Base-by-base conservation (phyloP, 2,113 vertebrate genomes). In the Dicerorhinus sumatrensis region DNA sequence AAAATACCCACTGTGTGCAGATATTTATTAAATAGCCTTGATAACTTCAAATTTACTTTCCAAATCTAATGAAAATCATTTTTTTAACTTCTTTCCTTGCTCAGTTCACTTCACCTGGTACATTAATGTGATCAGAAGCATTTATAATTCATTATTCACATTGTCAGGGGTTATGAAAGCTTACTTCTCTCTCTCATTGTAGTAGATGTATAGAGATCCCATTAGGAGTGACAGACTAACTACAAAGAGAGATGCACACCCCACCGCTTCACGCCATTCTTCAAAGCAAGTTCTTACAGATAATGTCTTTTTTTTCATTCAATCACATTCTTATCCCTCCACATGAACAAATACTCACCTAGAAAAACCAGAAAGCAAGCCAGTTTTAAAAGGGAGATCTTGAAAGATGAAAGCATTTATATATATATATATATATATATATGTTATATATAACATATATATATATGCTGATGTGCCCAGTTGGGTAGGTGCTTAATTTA, bases 31-130 rank as follows among this genome's bases (percentile, higher is more conserved):
- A 89, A 51, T 21, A 33, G 9, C 21, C 23, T 21, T 80, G 48
- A 77, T 73, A 42, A 73, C 39, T 89, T 86, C 27, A 77, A 96
- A 91, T 75, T 80, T 85, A 63, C 27, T 89, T 91, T 67, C 13
- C 16, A 93, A 79, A 94, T 83, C n/a, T 89, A 31, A 82, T 36
- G 2, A 31, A 84, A 94, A 94, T 39, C 0, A 82, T 60, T 89
- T 89, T 89, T 92, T 65, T 36, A 27, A 92, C 31, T 87, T 56
- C 1, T 87, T 84, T 84, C 23, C 39, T 84, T 79, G 6, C 7
- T 14, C 17, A 95, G 10, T 62, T 76, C 72, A 62, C 6, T 56
- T 94, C 63, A 54, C 12, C 79, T 70, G 25, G 31, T n/a, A 0
- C 11, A 91, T 20, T 51, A 56, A 69, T 90, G 16, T 58, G 16